Evolutionary conservation across 2,888 invertebrate genomes (phyloP), one percentile per base, ranked within the genome.

Genomic region (Zonitis immaculata): DNA sequence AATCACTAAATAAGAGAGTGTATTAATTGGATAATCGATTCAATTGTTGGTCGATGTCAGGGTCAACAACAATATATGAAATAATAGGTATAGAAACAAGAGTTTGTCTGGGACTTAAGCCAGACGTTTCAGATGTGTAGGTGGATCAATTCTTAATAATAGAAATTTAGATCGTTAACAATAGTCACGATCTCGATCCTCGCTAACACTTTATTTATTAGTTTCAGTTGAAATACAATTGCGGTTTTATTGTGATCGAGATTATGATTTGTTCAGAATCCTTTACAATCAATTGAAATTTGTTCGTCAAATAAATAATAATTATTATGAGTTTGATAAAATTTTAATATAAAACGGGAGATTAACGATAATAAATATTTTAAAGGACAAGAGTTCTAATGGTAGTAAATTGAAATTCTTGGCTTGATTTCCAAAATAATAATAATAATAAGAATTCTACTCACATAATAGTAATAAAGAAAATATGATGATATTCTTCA

Each of bases 391-490:
- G n/a, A n/a, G n/a, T 30, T n/a, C 5, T 1, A 12, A 12, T 2
- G 7, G 5, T 5, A 22, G 5, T 6, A 27, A 6, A 27, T 8
- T 8, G 12, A 4, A n/a, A 30, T 11, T 12, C 8, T 30, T 30
- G 30, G 30, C 30, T 12, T 30, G n/a, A 30, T 30, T 30, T 7
- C 9, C 39, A 8, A 14, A 22, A 30, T 16, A 35, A 11, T 26
- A 8, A 25, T 5, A 5, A 27, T 28, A 6, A 12, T 9, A 28
- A 35, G 16, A 43, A 28, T 45, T 44, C 42, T 47, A 51, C 50
- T 50, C 25, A 51, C 50, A 35, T 42, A 44, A 47, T 42, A 51
- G 22, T 11, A 42, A 35, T 44, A 47, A 43, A 20, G 30, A 18
- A 25, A 28, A 16, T 1, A 44, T 8, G 14, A 28, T 14, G 16